Evolutionary conservation across 2,113 vertebrate species (phyloP).

Genomic region (Heptranchias perlo): DNA sequence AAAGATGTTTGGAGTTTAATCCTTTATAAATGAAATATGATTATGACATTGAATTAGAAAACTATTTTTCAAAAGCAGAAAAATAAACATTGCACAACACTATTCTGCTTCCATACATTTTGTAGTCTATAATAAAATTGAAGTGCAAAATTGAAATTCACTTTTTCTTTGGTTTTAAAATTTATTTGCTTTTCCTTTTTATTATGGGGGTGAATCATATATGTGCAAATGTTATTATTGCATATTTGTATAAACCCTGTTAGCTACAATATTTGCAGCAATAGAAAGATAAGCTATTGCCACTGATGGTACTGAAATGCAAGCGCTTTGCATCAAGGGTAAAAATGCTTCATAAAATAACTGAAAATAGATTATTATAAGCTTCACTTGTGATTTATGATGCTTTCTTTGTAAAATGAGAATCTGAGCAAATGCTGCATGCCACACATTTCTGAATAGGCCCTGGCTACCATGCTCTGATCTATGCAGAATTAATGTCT

Average conservation of each 20-base stretch:
- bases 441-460: conserved; percentile 34
- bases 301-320: conserved; percentile 27
- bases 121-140: not conserved
- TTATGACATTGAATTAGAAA: not conserved
- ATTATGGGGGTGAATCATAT: not conserved
- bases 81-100: not conserved
- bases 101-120: not conserved
- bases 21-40: not conserved
- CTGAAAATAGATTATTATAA: conserved; percentile 37
- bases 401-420: conserved; percentile 40
- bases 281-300: not conserved
- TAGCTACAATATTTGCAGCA: not conserved
- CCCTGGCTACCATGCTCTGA: conserved; percentile 42
- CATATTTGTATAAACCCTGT: not conserved
- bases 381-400: conserved; percentile 29
- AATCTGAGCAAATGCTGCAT: conserved; percentile 34
- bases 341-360: conserved; percentile 39
- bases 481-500: conserved; percentile 49
- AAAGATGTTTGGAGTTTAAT: not conserved
- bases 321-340: conserved; percentile 33
- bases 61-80: not conserved
- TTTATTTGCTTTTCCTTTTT: not conserved
- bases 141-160: not conserved
- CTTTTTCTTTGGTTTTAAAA: not conserved
- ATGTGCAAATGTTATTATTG: not conserved